Base-by-base conservation (phyloP, 2,113 vertebrate species). In the Aegotheles bennettii region DNA sequence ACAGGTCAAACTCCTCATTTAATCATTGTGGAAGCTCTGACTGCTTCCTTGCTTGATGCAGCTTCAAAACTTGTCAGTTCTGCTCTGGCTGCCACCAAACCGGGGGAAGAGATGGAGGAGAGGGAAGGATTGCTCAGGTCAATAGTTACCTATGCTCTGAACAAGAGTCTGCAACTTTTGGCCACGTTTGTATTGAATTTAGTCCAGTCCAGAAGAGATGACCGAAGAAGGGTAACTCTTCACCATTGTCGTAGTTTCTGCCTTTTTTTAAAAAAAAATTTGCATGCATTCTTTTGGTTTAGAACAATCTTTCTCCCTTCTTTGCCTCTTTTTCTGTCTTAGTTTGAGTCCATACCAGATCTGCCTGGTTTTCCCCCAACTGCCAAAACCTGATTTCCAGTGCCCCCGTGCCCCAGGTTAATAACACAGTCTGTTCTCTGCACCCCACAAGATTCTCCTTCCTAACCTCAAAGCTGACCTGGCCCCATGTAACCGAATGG, bases 401-500 rank as follows among this genome's bases (percentile, higher is more conserved):
- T 50, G 24, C 26, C 35, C 17, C 2, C 38, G 17, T 2, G 35
- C 70, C 59, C 20, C 11, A 59, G 17, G 38, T 51, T 88, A 56
- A 23, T 74, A 70, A n/a, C 11, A 54, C 19, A 38, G 18, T 23
- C 63, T 73, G 16, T 77, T 73, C 47, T 47, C 28, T 33, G 4
- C 25, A 77, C n/a, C 13, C 36, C 15, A 16, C 12, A 35, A 54
- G 29, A 50, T 70, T 91, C 17, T 70, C 13, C 18, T 59, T 79
- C 36, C 19, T 71, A 50, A 57, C 13, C 26, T 73, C 64, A 47
- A 54, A 87, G 51, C 16, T 84, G 48, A 38, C 26, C 23, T 71
- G 43, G 38, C 9, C 17, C 35, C 21, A 51, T 56, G 12, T 33
- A 67, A 29, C 16, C 0, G 1, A 8, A 19, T n/a, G 60, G 7